Evolutionary conservation across 2,797 vertebrate genomes (phyloP).

Genomic region (Scolopax rusticola): DNA sequence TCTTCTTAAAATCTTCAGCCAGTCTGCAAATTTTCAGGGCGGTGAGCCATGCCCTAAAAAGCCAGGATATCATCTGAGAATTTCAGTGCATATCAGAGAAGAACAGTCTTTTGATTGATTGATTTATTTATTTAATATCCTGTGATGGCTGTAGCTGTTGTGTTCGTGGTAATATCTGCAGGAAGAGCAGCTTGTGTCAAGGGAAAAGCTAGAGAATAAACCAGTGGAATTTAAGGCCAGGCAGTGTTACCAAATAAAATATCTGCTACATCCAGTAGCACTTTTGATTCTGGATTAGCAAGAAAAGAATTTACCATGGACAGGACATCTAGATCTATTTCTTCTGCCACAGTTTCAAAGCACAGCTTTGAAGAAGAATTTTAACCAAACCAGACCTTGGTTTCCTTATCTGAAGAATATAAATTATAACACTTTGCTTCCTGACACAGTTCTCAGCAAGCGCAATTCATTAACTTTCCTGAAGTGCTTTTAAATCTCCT

Average conservation of each 20-base stretch:
- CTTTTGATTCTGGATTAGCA: not conserved
- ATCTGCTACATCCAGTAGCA: not conserved
- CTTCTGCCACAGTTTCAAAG: not conserved
- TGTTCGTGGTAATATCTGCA: not conserved
- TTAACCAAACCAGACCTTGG: not conserved
- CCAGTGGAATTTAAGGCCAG: not conserved
- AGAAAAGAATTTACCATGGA: not conserved
- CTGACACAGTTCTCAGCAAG: slow-evolving; percentile 33
- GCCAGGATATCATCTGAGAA: not conserved
- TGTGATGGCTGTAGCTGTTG: rapidly evolving
- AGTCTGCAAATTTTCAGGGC: not conserved
- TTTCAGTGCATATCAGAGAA: not conserved
- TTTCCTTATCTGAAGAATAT: slow-evolving; percentile 22
- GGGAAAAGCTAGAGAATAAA: not conserved
- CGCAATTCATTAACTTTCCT: slow-evolving; percentile 41
- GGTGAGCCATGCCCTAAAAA: not conserved
- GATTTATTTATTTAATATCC: not conserved
- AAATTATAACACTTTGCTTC: slow-evolving; percentile 5
- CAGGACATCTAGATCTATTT: not conserved
- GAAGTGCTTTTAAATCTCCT: slow-evolving; percentile 53
- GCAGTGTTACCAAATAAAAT: not conserved
- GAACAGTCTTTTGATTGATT: not conserved
- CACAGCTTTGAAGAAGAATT: not conserved
- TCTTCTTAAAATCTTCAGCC: not conserved
- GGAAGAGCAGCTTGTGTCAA: not conserved